phyloP scores from a whole-genome alignment of 2,888 invertebrate species.

The Sarcophaga variegata region DNA sequence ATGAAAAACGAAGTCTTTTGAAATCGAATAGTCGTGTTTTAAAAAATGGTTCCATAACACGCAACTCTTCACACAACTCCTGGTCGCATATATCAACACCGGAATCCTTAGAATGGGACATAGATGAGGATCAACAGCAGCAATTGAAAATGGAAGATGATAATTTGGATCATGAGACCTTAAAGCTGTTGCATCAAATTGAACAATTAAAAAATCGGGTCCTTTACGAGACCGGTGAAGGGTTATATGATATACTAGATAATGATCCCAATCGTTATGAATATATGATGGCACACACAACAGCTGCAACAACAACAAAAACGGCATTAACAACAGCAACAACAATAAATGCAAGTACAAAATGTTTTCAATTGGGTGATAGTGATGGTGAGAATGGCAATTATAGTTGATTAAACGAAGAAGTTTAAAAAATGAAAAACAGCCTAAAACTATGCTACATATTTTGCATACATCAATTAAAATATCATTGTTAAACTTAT shows the following conservation, averaged over 20 bases:
- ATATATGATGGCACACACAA: not conserved
- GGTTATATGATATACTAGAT: conserved; percentile 71
- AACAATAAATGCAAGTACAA: not conserved
- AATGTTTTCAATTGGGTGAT: conserved; percentile 57
- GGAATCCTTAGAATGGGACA: conserved; percentile 88
- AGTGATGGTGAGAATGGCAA: conserved; percentile 67
- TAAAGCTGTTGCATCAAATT: conserved; percentile 86
- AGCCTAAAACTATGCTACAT: not conserved
- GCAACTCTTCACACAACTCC: conserved; percentile 82
- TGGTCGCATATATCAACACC: conserved; percentile 86
- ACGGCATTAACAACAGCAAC: no score
- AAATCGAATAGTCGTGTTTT: conserved; percentile 38
- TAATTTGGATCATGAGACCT: conserved; percentile 86
- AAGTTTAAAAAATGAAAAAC: not conserved
- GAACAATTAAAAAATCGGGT: conserved; percentile 86
- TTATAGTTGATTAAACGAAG: conserved; percentile 56
- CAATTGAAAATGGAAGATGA: conserved; percentile 81
- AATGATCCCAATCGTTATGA: conserved; percentile 12
- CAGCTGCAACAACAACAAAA: not conserved
- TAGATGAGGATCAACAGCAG: conserved; percentile 82
- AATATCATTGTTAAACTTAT: conserved; percentile 10
- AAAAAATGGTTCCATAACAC: conserved; percentile 74
- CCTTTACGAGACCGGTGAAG: conserved; percentile 85
- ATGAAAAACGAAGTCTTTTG: conserved; percentile 32
- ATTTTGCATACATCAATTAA: not conserved